phyloP scores from a whole-genome alignment of 2,888 invertebrate genomes.

The Drosophila recens region DNA sequence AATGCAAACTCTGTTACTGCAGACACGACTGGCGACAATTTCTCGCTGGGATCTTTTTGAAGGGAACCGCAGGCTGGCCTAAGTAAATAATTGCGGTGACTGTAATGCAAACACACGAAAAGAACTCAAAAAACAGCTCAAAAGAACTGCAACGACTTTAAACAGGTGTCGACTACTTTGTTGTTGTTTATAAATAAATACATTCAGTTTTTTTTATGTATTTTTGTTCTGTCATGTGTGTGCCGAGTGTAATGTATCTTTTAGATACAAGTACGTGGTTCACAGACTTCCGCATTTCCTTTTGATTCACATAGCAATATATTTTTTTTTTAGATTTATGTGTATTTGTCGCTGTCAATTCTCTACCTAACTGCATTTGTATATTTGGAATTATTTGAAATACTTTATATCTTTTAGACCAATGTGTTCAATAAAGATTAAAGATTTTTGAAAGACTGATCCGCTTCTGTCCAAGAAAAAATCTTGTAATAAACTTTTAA shows the following conservation, averaged over 20 bases:
- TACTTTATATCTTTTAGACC: background rate
- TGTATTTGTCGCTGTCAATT: slow-evolving; percentile 4
- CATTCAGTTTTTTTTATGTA: slow-evolving; percentile 7
- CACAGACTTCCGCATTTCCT: slow-evolving; percentile 60
- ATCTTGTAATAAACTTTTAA: background rate
- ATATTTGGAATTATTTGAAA: background rate
- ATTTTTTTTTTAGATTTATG: background rate
- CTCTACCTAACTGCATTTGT: background rate
- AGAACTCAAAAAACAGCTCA: slow-evolving; percentile 6
- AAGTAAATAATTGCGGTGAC: slow-evolving; percentile 56
- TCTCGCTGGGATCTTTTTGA: slow-evolving; percentile 19
- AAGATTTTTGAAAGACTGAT: background rate
- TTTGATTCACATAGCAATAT: background rate
- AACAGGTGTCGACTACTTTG: slow-evolving; percentile 62
- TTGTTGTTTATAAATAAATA: slow-evolving; percentile 20
- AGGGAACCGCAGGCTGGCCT: slow-evolving; percentile 33
- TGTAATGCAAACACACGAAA: slow-evolving; percentile 48
- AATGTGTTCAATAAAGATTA: background rate
- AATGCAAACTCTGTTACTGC: slow-evolving; percentile 30
- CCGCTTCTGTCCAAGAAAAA: background rate
- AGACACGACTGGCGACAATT: slow-evolving; percentile 29
- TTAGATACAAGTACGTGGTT: slow-evolving; percentile 33
- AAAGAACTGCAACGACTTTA: slow-evolving; percentile 50
- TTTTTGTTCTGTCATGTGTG: slow-evolving; percentile 59
- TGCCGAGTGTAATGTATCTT: slow-evolving; percentile 39